Conservation (phyloP, 2,113 vertebrate species). For the Tricholaema leucomelas region DNA sequence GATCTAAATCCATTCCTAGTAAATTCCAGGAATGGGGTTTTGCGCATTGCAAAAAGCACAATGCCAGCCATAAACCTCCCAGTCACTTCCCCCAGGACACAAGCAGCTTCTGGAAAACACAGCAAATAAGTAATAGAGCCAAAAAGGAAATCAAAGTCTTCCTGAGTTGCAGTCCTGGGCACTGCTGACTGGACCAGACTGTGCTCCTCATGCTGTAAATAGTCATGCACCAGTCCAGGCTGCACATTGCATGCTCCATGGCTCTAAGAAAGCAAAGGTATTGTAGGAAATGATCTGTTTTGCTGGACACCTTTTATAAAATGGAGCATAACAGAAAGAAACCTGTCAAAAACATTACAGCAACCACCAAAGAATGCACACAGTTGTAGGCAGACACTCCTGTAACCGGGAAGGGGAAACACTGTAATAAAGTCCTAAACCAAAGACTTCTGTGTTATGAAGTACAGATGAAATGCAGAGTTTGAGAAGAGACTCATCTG, state of each 20-base stretch:
- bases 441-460: neutral
- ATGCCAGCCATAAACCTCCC: neutral
- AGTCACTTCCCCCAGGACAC: neutral
- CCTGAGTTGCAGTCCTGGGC: neutral
- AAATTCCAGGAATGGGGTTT: neutral
- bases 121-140: neutral
- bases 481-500: neutral
- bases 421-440: neutral
- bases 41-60: neutral
- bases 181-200: rapidly evolving
- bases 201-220: neutral
- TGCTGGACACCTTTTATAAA: neutral
- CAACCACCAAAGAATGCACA: neutral
- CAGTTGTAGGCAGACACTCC: neutral
- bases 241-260: neutral
- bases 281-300: neutral
- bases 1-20: neutral
- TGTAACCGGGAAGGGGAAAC: neutral
- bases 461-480: neutral
- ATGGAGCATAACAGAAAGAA: slow-evolving; percentile 3
- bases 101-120: neutral
- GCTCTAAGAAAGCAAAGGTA: neutral
- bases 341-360: slow-evolving; percentile 33
- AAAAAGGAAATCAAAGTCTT: neutral
- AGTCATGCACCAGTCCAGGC: neutral